Percentiles rank a stretch among this genome's conserved stretches.
These are phyloP conservation scores for Andrena hattorfiana DNA, from an alignment of 2,888 invertebrate genomes.

Conservation along the genomic window DNA sequence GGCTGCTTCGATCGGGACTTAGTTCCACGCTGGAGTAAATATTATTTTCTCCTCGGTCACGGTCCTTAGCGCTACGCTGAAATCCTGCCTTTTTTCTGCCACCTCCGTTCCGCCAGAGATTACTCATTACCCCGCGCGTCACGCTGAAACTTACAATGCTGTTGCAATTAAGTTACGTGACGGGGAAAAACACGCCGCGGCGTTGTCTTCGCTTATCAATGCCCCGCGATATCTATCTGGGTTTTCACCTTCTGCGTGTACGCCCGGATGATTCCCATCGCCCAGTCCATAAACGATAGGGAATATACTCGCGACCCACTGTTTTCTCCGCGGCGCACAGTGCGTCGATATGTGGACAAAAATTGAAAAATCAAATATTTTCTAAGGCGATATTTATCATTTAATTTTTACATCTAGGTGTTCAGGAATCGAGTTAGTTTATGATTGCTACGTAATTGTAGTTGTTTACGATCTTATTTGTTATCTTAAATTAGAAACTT, in stretches of 20 bases:
- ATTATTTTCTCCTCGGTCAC: slow-evolving; percentile 20
- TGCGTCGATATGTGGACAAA: no score
- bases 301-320: neutral
- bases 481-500: no score
- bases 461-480: no score
- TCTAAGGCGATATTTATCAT: no score
- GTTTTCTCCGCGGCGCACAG: neutral
- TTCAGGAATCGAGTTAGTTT: no score
- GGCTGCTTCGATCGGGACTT: neutral
- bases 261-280: neutral
- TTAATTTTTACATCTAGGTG: no score
- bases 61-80: slow-evolving; percentile 6
- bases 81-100: neutral
- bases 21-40: neutral
- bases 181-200: slow-evolving; percentile 2
- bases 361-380: no score
- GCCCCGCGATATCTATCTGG: slow-evolving; percentile 6
- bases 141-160: slow-evolving; percentile 6
- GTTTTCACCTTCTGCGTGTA: neutral
- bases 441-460: no score
- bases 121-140: neutral
- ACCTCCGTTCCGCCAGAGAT: neutral
- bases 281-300: neutral
- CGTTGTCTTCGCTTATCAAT: neutral
- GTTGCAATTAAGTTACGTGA: slow-evolving; percentile 40